phyloP scores from a whole-genome alignment of 2,797 vertebrate genomes.

The Coracias cyanogaster region DNA sequence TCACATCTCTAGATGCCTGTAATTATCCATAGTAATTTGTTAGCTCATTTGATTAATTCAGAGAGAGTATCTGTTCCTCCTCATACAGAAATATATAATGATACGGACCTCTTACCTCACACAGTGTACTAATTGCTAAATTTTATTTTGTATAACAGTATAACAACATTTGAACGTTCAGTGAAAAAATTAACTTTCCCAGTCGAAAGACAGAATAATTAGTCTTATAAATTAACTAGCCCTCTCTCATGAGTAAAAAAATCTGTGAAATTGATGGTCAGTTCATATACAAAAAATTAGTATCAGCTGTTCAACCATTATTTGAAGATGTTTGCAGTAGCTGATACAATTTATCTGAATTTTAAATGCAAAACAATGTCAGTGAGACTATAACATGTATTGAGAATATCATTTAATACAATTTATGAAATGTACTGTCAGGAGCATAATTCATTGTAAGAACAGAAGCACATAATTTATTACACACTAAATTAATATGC shows the following conservation, averaged over 20 bases:
- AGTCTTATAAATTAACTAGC: constrained; percentile 44
- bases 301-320: background rate
- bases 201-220: constrained; percentile 59
- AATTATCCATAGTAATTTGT: constrained; percentile 73
- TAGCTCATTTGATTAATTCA: constrained; percentile 71
- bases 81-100: constrained; percentile 24
- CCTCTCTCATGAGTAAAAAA: background rate
- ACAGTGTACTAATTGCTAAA: constrained; percentile 52
- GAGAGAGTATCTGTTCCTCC: background rate
- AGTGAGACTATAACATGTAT: background rate
- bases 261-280: background rate
- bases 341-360: background rate
- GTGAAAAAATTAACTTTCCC: constrained; percentile 51
- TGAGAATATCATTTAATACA: background rate
- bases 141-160: constrained; percentile 60
- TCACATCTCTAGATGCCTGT: constrained; percentile 58
- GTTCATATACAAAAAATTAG: background rate
- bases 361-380: constrained; percentile 6
- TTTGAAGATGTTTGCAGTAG: background rate
- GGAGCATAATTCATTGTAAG: background rate
- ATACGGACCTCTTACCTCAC: constrained; percentile 36
- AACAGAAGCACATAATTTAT: background rate
- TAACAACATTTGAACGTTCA: constrained; percentile 45
- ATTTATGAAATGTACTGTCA: background rate
- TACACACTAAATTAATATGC: background rate